Evolutionary conservation across 2,888 invertebrate genomes (phyloP).

Genomic region (Glyphotaelius pellucidus): DNA sequence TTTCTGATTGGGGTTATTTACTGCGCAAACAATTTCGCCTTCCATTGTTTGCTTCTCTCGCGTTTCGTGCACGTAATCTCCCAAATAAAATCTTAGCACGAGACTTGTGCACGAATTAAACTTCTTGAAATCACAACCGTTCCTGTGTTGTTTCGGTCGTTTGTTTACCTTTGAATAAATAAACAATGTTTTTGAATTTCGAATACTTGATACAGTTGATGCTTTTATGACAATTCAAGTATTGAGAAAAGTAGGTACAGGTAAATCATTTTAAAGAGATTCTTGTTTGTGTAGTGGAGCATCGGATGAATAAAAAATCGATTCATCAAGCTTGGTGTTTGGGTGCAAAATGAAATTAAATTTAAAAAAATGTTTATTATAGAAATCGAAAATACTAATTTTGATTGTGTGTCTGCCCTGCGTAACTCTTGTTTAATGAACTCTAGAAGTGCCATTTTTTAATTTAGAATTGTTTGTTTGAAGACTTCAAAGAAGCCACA

Average conservation of each 20-base stretch:
- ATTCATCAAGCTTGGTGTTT: too few relatives aligned
- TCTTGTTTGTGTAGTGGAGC: too few relatives aligned
- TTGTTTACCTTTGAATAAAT: neutral
- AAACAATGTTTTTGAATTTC: neutral
- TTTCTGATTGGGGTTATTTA: neutral
- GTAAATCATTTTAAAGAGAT: too few relatives aligned
- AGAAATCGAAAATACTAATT: too few relatives aligned
- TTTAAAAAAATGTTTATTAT: too few relatives aligned
- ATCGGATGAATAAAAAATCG: too few relatives aligned
- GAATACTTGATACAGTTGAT: neutral
- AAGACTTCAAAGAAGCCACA: too few relatives aligned
- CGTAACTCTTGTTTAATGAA: too few relatives aligned
- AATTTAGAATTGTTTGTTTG: too few relatives aligned
- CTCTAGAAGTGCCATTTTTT: too few relatives aligned
- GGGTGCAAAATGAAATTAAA: too few relatives aligned
- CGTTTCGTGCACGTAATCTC: slow-evolving; percentile 2
- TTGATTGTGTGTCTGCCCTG: too few relatives aligned
- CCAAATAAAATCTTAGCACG: neutral
- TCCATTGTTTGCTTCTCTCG: neutral
- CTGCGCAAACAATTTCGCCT: slow-evolving; percentile 2
- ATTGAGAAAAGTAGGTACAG: neutral
- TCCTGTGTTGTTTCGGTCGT: neutral
- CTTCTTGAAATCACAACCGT: neutral
- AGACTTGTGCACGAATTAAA: neutral
- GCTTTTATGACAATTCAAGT: neutral